Evolutionary conservation across 2,113 vertebrate species (phyloP), one percentile per base, ranked within the genome.

Genomic region (Pao palembangensis): DNA sequence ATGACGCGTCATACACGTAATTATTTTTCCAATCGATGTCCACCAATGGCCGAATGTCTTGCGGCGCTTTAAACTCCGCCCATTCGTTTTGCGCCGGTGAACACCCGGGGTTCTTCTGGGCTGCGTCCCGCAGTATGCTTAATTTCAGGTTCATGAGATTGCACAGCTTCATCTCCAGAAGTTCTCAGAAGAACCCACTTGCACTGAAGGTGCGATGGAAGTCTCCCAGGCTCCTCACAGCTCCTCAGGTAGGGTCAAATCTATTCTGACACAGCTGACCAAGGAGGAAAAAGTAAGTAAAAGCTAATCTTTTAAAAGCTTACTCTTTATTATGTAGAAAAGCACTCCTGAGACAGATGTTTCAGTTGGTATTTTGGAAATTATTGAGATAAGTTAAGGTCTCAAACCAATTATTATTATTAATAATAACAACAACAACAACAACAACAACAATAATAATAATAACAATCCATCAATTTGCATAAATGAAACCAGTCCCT

Each of bases 11-110:
- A 53, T 38, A 48, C 56, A 19, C 47, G 47, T 19, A 18, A 12
- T 38, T 23, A 79, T 61, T 46, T 3, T 31, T 76, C 61, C 28
- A 72, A 60, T 80, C 78, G 67, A 76, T 79, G 68, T 25, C 42
- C 59, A 72, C 85, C 73, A 71, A 72, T 75, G 64, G 38, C 38
- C 46, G 73, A 78, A 71, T 74, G 78, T 76, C 66, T 65, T 69
- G 67, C 64, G 52, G 73, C 64, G 60, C 60, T 74, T 51, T 31
- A 81, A 87, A 87, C 88, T 85, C 81, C 86, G 77, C 86, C 88
- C 85, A 81, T 85, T 71, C 72, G 58, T 80, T 71, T 64, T 20
- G 48, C 48, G n/a, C 48, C 8, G 18, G 66, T 68, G 69, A 60
- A 64, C 63, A 0, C 44, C 76, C 11, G 16, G 61, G 41, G 21